phyloP scores from a whole-genome alignment of 2,113 vertebrate genomes.

The Spheniscus mendiculus region DNA sequence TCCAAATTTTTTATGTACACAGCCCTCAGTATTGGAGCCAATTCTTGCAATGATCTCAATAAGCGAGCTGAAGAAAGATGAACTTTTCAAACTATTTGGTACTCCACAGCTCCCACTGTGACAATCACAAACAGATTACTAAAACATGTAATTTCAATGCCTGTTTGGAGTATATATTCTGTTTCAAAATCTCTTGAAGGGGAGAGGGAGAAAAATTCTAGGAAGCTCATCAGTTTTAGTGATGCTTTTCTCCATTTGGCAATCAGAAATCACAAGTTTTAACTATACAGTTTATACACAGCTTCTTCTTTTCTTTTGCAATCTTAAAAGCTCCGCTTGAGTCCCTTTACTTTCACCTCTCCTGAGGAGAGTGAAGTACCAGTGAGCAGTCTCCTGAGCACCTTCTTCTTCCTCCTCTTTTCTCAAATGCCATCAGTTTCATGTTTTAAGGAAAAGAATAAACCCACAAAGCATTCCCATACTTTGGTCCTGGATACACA shows the following conservation, averaged over 20 bases:
- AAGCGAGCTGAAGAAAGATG: not conserved
- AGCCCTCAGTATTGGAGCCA: not conserved
- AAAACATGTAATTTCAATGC: not conserved
- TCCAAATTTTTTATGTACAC: conserved; percentile 23
- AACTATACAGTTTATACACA: not conserved
- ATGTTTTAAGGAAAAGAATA: not conserved
- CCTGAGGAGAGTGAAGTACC: not conserved
- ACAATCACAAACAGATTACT: conserved; percentile 13
- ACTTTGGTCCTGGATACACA: not conserved
- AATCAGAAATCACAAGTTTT: not conserved
- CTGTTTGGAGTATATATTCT: not conserved
- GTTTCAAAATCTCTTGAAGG: not conserved
- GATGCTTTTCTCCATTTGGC: not conserved
- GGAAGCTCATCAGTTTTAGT: not conserved
- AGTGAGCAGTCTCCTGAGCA: accelerated
- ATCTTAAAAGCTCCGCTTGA: not conserved
- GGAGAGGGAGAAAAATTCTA: not conserved
- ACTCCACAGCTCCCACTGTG: conserved; percentile 4
- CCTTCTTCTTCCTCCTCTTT: not conserved
- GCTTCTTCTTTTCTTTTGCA: not conserved
- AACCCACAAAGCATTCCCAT: not conserved
- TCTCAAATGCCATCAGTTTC: not conserved
- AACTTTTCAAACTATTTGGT: not conserved
- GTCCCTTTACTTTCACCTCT: not conserved
- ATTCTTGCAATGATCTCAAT: conserved; percentile 2